phyloP scores from a whole-genome alignment of 2,888 invertebrate genomes.

The Glomeris marginata region DNA sequence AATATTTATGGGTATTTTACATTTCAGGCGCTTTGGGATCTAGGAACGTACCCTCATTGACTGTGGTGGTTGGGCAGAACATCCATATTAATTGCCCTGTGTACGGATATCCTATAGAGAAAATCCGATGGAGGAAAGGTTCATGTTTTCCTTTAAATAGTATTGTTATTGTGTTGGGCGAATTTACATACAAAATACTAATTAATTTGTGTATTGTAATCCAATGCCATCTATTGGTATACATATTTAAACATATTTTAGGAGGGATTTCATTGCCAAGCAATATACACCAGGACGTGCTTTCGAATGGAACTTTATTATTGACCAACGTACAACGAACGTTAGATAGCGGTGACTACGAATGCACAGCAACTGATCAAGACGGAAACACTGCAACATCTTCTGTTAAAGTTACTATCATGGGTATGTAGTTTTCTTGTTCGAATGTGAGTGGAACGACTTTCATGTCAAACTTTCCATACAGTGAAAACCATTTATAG shows the following conservation, averaged over 20 bases:
- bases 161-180: background rate
- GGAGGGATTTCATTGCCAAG: constrained; percentile 2
- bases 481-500: background rate
- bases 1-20: too few species aligned
- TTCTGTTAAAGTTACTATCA: background rate
- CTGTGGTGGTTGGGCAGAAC: constrained; percentile 60
- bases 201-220: background rate
- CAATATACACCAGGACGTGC: background rate
- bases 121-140: constrained; percentile 62
- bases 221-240: background rate
- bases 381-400: constrained; percentile 1
- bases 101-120: constrained; percentile 64
- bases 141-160: too few species aligned
- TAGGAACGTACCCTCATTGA: constrained; percentile 60
- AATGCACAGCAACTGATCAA: constrained; percentile 3
- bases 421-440: constrained; percentile 7
- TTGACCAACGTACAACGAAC: constrained; percentile 5
- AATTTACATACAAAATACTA: background rate
- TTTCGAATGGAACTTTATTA: constrained; percentile 4
- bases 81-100: constrained; percentile 62
- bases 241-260: constrained; percentile 9
- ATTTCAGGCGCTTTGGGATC: constrained; percentile 56
- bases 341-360: constrained; percentile 6
- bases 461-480: too few species aligned
- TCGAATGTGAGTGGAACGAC: too few species aligned